Evolutionary conservation across 2,888 invertebrate species (phyloP).

Genomic region (Nasonia oneida): DNA sequence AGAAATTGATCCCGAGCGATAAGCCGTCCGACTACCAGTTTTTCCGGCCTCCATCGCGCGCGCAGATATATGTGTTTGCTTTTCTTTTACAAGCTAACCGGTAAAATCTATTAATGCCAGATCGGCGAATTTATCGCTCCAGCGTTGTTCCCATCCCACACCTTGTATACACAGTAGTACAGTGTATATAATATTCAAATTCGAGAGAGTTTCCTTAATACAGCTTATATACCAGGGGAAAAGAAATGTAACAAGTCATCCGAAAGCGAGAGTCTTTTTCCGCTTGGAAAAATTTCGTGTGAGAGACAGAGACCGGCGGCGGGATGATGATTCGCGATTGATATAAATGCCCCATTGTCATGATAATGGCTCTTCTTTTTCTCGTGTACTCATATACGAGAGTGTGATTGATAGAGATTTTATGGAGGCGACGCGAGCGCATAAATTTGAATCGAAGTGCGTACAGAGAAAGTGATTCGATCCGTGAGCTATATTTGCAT

Average conservation of each 20-base stretch:
- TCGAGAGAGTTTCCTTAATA: neutral
- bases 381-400: neutral
- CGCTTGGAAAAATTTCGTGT: constrained; percentile 35
- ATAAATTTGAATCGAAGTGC: neutral
- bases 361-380: constrained; percentile 36
- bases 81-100: neutral
- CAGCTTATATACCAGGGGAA: neutral
- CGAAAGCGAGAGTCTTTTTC: constrained; percentile 48
- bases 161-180: neutral
- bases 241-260: constrained; percentile 6
- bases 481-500: constrained; percentile 2
- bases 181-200: neutral
- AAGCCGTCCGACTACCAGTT: neutral
- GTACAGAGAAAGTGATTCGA: neutral
- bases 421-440: neutral
- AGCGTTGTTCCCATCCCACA: neutral
- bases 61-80: neutral
- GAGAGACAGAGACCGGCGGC: neutral
- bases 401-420: constrained; percentile 35
- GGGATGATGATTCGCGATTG: constrained; percentile 16
- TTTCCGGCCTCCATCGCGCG: neutral
- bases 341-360: constrained; percentile 54
- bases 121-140: neutral
- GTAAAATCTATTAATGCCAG: constrained; percentile 20
- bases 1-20: constrained; percentile 5